Evolutionary conservation across 2,797 vertebrate species (phyloP).

Genomic region (Cercopithecus diana): DNA sequence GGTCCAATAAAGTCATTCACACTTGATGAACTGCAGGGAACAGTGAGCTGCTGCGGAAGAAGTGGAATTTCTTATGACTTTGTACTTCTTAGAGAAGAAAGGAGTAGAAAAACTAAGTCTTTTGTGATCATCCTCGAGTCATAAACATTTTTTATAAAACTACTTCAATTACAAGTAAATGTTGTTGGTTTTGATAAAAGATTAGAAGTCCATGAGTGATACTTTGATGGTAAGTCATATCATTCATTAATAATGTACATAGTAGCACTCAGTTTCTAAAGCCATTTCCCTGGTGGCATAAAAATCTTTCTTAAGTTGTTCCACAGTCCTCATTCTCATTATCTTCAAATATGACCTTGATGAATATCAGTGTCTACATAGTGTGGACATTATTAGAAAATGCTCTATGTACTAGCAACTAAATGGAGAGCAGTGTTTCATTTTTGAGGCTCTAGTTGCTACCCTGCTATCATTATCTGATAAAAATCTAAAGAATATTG

Average conservation of each 20-base stretch:
- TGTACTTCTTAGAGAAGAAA: neutral
- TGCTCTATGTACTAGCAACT: neutral
- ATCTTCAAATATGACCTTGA: constrained; percentile 34
- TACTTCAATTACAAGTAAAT: constrained; percentile 39
- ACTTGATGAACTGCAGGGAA: neutral
- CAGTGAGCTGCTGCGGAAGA: neutral
- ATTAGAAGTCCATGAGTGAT: constrained; percentile 64
- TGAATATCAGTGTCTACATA: neutral
- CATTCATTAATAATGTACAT: neutral
- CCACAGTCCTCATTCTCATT: neutral
- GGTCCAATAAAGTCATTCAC: neutral
- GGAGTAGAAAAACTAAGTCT: neutral
- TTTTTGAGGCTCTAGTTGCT: neutral
- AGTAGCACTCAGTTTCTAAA: neutral
- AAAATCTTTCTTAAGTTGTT: constrained; percentile 30
- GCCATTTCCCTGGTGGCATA: neutral
- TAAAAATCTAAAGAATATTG: constrained; percentile 26
- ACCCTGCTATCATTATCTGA: neutral
- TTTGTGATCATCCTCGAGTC: neutral
- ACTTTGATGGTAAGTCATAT: constrained; percentile 47
- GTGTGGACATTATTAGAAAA: constrained; percentile 21
- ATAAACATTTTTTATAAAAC: constrained; percentile 19
- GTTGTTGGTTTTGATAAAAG: constrained; percentile 45
- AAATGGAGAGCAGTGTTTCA: neutral
- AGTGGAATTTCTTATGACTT: neutral